Percentiles rank a stretch among this genome's conserved stretches.
Conservation (phyloP, 1,140 invertebrate genomes). For the Neodiprion lecontei region DNA sequence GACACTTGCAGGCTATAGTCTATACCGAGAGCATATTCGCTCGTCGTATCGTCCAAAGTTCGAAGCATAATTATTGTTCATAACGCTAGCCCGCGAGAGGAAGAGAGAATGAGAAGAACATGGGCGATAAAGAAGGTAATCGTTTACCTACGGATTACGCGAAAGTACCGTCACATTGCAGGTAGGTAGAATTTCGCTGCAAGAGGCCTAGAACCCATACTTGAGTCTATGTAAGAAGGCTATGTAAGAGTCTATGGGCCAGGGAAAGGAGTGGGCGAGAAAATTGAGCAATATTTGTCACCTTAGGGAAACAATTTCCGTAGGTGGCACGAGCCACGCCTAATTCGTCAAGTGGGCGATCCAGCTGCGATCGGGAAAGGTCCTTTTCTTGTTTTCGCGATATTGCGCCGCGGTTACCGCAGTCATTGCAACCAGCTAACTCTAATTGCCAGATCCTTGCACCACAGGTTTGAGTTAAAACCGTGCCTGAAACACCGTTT, state of each 20-base stretch:
- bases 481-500: too few species aligned
- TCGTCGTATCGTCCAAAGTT: neutral
- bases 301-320: neutral
- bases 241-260: neutral
- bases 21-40: too few species aligned
- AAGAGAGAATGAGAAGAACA: neutral
- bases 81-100: neutral
- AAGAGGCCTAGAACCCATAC: neutral
- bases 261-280: slow-evolving; percentile 3
- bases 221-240: neutral
- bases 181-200: neutral
- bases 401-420: too few species aligned
- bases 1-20: too few species aligned
- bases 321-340: neutral
- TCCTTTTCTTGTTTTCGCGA: too few species aligned
- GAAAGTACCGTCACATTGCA: neutral
- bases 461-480: too few species aligned
- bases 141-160: neutral
- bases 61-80: neutral
- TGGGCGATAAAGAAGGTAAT: neutral
- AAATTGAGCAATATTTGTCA: neutral
- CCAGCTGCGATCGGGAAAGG: neutral
- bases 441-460: too few species aligned
- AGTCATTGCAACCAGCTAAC: too few species aligned
- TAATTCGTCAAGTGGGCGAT: slow-evolving; percentile 4